Conservation (phyloP, 1,140 invertebrate species). For the Hestina assimilis region DNA sequence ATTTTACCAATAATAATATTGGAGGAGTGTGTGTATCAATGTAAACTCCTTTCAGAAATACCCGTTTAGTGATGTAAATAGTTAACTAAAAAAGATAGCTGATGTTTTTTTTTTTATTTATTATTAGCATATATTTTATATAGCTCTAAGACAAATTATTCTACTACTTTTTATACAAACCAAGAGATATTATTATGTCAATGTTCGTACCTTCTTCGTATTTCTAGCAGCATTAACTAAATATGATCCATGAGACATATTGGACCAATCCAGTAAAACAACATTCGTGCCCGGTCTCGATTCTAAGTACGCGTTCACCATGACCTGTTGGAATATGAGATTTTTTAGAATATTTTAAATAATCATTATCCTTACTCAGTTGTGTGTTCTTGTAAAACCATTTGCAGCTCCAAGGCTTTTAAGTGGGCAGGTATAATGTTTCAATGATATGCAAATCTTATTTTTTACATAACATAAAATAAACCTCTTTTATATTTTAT, state of each 20-base stretch:
- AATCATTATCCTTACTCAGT: neutral
- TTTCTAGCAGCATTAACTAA: slow-evolving; percentile 77
- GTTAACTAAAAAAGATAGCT: neutral
- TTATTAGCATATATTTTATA: too few species aligned
- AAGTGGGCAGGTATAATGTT: too few species aligned
- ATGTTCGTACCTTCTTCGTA: slow-evolving; percentile 67
- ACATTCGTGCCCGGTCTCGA: slow-evolving; percentile 67
- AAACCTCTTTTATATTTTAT: too few species aligned
- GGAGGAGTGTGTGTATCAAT: too few species aligned
- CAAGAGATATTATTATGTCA: neutral
- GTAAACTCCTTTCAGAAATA: too few species aligned
- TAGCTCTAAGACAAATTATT: too few species aligned
- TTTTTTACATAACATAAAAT: too few species aligned
- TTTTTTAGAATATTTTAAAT: neutral
- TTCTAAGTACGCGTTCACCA: slow-evolving; percentile 69
- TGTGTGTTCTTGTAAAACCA: neutral
- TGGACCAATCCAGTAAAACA: slow-evolving; percentile 81
- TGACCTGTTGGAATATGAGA: slow-evolving; percentile 52
- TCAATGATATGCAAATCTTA: too few species aligned
- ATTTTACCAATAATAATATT: too few species aligned
- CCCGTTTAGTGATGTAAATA: too few species aligned
- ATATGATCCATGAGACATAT: slow-evolving; percentile 80
- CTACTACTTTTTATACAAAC: too few species aligned
- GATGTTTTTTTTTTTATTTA: neutral
- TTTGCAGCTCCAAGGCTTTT: neutral